These are phyloP conservation scores for Diplodus puntazzo DNA, from an alignment of 2,797 vertebrate species.

Conservation along the genomic window DNA sequence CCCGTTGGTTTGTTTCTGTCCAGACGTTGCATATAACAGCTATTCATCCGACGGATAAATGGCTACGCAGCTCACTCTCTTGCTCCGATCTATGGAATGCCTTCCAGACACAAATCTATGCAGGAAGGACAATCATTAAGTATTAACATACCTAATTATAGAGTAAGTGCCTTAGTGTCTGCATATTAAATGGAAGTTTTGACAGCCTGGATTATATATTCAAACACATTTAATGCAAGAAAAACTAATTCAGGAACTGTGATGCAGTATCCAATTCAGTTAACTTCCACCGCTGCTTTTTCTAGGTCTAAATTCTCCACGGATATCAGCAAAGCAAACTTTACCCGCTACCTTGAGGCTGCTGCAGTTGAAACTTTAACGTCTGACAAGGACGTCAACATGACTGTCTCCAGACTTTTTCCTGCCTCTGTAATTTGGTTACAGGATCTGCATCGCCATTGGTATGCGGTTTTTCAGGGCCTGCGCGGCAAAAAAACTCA, in stretches of 20 bases:
- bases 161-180: constrained; percentile 1
- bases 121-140: background rate
- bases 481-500: constrained; percentile 60
- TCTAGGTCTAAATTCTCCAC: constrained; percentile 32
- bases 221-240: constrained; percentile 22
- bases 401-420: constrained; percentile 52
- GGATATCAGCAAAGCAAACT: constrained; percentile 35
- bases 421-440: constrained; percentile 68
- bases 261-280: constrained; percentile 21
- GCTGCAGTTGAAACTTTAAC: constrained; percentile 50
- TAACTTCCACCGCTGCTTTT: constrained; percentile 14
- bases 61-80: background rate
- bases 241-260: constrained; percentile 29
- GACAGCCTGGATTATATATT: constrained; percentile 20
- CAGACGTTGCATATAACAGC: constrained; percentile 9
- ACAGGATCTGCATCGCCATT: constrained; percentile 61
- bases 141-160: constrained; percentile 11
- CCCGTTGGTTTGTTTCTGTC: constrained; percentile 15
- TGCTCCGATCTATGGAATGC: background rate
- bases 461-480: constrained; percentile 65
- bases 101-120: background rate
- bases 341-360: constrained; percentile 14
- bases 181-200: constrained; percentile 23
- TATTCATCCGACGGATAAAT: constrained; percentile 22
- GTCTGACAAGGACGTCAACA: constrained; percentile 61